Evolutionary conservation across 2,888 invertebrate genomes (phyloP), one percentile per base, ranked within the genome.

Genomic region (Chironomus tentans): DNA sequence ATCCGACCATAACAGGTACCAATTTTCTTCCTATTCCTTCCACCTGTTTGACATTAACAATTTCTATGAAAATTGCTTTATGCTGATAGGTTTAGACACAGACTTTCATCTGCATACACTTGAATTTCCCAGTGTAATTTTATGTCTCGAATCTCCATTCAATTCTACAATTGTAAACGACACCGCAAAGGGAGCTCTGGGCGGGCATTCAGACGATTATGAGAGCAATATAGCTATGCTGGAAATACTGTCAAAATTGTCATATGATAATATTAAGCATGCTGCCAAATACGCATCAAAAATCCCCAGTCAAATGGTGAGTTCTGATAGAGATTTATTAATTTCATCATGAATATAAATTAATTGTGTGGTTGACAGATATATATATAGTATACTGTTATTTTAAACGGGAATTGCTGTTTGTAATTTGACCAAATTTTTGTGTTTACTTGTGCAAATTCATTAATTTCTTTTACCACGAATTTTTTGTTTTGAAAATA

Each of bases 101-200:
- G 92, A 92, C 83, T 92, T 92, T 80, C 92, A 92, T 81, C 91
- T 89, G 80, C 92, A 92, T 88, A 90, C 92, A 80, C 90, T 92
- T 0, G 88, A 90, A 3, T 92, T 92, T 82, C 92, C 92, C 3
- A 89, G 91, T 0, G 87, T 91, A 0, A 89, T 90, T 0, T 83
- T 92, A 73, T 92, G 92, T 79, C 87, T 86, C 10, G 79, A 82
- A 68, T 83, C 85, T 77, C 86, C 89, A 0, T 87, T 86, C 15
- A 86, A 88, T 79, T 7, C 10, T 0, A 15, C 62, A 38, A n/a
- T 18, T 22, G 22, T 68, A 1, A 74, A 74, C 24, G 47, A 47
- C 3, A 74, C 74, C 4, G 38, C 38, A n/a, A 15, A 68, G 4
- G 46, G 28, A 6, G 21, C 13, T 24, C 15, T 47, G 13, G 73